These are phyloP conservation scores for Echiichthys vipera DNA, from an alignment of 2,797 vertebrate genomes.

Conservation along the genomic window DNA sequence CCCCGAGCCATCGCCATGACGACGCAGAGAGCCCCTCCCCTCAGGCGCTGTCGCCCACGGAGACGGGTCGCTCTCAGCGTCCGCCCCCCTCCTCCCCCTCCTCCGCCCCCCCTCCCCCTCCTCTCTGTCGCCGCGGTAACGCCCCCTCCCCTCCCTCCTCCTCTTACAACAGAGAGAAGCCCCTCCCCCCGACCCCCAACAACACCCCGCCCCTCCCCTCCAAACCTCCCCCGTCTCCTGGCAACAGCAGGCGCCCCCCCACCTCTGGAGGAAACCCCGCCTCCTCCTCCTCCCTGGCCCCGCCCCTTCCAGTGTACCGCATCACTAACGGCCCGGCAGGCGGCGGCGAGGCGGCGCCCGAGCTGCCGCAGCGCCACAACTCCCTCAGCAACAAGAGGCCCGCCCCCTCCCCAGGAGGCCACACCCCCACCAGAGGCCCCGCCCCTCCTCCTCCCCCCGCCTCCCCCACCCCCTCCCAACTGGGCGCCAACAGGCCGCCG, in stretches of 20 bases:
- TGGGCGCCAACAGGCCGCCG: slow-evolving; percentile 85
- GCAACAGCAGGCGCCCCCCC: slow-evolving; percentile 72
- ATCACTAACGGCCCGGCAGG: slow-evolving; percentile 87
- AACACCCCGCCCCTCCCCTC: slow-evolving; percentile 68
- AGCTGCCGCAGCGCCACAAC: slow-evolving; percentile 93
- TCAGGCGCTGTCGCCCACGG: slow-evolving; percentile 53
- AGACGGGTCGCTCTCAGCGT: slow-evolving; percentile 56
- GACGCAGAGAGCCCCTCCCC: slow-evolving; percentile 60
- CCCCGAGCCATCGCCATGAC: slow-evolving; percentile 79
- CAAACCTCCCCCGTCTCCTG: slow-evolving; percentile 90
- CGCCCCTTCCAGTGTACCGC: slow-evolving; percentile 88
- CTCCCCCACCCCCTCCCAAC: slow-evolving; percentile 82
- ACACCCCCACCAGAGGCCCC: slow-evolving; percentile 83
- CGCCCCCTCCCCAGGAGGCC: slow-evolving; percentile 77
- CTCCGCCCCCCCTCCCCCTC: slow-evolving; percentile 73
- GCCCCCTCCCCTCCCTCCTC: slow-evolving; percentile 80
- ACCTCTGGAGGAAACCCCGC: slow-evolving; percentile 71
- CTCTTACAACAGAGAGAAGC: slow-evolving; percentile 91
- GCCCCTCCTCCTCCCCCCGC: slow-evolving; percentile 86
- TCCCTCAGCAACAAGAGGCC: slow-evolving; percentile 91
- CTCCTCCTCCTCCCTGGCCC: slow-evolving; percentile 81
- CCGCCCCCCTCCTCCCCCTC: slow-evolving; percentile 72
- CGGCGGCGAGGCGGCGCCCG: slow-evolving; percentile 84
- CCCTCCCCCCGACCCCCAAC: slow-evolving; percentile 85
- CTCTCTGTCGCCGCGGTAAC: slow-evolving; percentile 82